Evolutionary conservation across 2,888 invertebrate species (phyloP).

Genomic region (Cephonodes hylas): DNA sequence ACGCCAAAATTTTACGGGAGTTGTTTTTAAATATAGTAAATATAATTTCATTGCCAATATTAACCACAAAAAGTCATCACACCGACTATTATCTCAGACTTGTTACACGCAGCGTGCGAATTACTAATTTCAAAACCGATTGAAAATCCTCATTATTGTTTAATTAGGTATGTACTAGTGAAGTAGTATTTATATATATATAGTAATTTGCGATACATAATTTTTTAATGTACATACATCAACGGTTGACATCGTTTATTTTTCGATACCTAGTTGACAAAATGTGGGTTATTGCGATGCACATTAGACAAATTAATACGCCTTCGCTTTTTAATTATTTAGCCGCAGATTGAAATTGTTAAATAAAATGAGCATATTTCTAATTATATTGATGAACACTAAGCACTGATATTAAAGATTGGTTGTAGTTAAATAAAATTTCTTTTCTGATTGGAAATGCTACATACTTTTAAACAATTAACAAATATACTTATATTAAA

Average conservation of each 20-base stretch:
- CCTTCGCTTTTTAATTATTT: neutral
- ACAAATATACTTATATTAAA: neutral
- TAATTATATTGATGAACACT: neutral
- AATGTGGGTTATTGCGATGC: neutral
- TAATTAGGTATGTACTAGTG: conserved; percentile 20
- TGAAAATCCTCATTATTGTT: conserved; percentile 20
- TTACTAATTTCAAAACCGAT: conserved; percentile 28
- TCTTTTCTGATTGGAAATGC: neutral
- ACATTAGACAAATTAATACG: neutral
- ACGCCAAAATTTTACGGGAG: conserved; percentile 35
- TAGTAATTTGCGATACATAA: neutral
- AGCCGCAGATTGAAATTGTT: neutral
- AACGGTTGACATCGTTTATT: neutral
- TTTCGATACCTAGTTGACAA: neutral
- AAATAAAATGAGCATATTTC: neutral
- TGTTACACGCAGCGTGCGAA: conserved; percentile 19
- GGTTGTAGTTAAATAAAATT: conserved; percentile 8
- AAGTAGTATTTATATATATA: conserved; percentile 13
- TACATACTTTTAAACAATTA: neutral
- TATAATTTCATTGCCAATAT: conserved; percentile 36
- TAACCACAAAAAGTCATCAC: neutral
- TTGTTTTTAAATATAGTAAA: conserved; percentile 23
- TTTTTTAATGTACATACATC: neutral
- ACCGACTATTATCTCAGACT: neutral
- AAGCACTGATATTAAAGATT: conserved; percentile 7